phyloP scores from a whole-genome alignment of 1,140 invertebrate genomes.

The Lycorma delicatula region DNA sequence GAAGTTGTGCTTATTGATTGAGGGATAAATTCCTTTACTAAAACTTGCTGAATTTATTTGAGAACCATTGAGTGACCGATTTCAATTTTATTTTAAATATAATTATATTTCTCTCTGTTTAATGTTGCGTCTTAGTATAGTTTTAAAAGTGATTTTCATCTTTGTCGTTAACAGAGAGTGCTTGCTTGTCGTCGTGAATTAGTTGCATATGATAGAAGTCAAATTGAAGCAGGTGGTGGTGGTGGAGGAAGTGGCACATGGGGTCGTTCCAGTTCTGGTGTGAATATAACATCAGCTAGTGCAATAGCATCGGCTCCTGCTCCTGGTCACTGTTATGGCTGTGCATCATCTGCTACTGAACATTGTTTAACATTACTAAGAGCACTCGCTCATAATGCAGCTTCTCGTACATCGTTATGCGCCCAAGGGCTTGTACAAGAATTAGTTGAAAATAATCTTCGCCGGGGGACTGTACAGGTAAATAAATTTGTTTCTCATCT shows the following conservation, averaged over 20 bases:
- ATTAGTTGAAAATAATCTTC: constrained; percentile 81
- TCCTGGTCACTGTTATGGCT: constrained; percentile 60
- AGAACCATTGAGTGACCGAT: too few species aligned
- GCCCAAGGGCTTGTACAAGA: constrained; percentile 82
- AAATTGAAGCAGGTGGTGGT: constrained; percentile 42
- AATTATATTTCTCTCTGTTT: too few species aligned
- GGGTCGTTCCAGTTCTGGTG: neutral
- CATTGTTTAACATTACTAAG: constrained; percentile 87
- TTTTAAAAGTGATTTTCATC: too few species aligned
- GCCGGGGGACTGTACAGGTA: constrained; percentile 62
- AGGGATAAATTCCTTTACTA: too few species aligned
- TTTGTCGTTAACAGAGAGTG: constrained; percentile 61
- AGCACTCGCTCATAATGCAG: constrained; percentile 77
- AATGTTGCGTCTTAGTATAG: too few species aligned
- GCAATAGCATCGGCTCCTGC: constrained; percentile 11
- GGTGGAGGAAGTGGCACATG: constrained; percentile 10
- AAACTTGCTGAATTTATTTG: too few species aligned
- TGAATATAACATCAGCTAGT: neutral
- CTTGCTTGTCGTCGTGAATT: constrained; percentile 82
- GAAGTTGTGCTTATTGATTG: too few species aligned
- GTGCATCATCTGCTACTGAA: constrained; percentile 77
- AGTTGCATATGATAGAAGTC: constrained; percentile 84
- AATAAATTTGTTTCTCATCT: too few species aligned
- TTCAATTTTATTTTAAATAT: too few species aligned
- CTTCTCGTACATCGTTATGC: constrained; percentile 69